These are phyloP conservation scores for Gnathonemus longibarbis DNA, from an alignment of 2,113 vertebrate genomes.

Conservation along the genomic window DNA sequence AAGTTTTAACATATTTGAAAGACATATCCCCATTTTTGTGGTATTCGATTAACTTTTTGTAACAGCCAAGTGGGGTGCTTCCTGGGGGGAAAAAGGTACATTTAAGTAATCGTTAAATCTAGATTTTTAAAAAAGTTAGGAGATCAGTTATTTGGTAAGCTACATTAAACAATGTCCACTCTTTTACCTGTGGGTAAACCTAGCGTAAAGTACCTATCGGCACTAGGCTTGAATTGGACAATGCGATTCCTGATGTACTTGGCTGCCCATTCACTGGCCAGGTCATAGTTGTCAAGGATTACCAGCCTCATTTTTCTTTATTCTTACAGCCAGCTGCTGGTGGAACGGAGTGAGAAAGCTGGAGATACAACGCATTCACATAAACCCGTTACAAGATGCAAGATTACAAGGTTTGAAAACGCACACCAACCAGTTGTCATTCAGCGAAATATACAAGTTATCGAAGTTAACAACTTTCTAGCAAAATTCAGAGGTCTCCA, in stretches of 20 bases:
- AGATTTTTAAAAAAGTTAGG: not conserved
- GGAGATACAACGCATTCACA: not conserved
- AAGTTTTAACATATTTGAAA: conserved; percentile 92
- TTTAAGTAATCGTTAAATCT: not conserved
- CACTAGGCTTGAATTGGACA: conserved; percentile 77
- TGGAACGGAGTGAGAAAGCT: not conserved
- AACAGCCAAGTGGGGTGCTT: conserved; percentile 87
- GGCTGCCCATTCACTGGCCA: conserved; percentile 94
- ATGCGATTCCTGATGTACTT: conserved; percentile 95
- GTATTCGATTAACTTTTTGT: conserved; percentile 89
- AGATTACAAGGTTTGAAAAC: not conserved
- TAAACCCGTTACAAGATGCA: not conserved
- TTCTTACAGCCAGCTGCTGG: not conserved
- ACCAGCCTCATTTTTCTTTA: conserved; percentile 78
- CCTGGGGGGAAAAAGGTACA: conserved; percentile 51
- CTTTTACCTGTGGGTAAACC: conserved; percentile 86
- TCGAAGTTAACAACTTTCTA: not conserved
- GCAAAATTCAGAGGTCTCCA: not conserved
- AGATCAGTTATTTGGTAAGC: not conserved
- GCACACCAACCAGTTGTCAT: not conserved
- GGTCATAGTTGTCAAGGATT: conserved; percentile 88
- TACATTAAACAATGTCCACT: not conserved
- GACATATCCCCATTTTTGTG: conserved; percentile 82
- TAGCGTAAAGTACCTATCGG: conserved; percentile 79
- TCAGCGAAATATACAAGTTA: not conserved